Evolutionary conservation across 2,888 invertebrate genomes (phyloP), one percentile per base, ranked within the genome.

Genomic region (Drosophila flavopinicola): DNA sequence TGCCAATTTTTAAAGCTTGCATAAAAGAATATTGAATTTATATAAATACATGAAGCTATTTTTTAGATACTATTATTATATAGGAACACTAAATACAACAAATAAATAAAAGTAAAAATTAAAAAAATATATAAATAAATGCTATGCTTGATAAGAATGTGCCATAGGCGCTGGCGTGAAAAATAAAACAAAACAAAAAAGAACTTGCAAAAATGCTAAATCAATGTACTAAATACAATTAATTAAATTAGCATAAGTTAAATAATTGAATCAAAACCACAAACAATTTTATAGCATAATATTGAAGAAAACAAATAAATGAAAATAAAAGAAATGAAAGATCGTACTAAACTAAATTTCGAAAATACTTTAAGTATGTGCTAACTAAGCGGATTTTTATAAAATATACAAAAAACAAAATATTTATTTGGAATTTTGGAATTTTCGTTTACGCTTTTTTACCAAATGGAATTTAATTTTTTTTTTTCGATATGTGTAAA

Each of bases 1-100:
- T 86, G 87, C 85, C 87, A 77, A 87, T 78, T 80, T 84, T 69
- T 56, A 78, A 85, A 67, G 82, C 80, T 82, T 82, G 72, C 66
- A 78, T 65, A 52, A 59, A 66, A 58, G 38, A 44, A 51, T 42
- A 75, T 69, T 70, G 75, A 70, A 75, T 68, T 70, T 73, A 75
- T 57, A 77, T 57, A 41, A 47, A 73, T 65, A 69, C 45, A 64
- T 61, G 61, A 74, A 73, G 74, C 68, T 82, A 82, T 82, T 80
- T 80, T 80, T 80, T 80, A 85, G 87, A 82, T 57, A 87, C 86
- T 80, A 87, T 85, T 85, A 73, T 58, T 69, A 65, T 48, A 58
- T 70, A 64, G 66, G 45, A 41, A 66, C 33, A 54, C 33, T 20
- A 23, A 35, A 53, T 52, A 45, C 47, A 49, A 61, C 13, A 66